These are phyloP conservation scores for Lamellibrachia columna DNA, from an alignment of 2,888 invertebrate species.

Conservation along the genomic window DNA sequence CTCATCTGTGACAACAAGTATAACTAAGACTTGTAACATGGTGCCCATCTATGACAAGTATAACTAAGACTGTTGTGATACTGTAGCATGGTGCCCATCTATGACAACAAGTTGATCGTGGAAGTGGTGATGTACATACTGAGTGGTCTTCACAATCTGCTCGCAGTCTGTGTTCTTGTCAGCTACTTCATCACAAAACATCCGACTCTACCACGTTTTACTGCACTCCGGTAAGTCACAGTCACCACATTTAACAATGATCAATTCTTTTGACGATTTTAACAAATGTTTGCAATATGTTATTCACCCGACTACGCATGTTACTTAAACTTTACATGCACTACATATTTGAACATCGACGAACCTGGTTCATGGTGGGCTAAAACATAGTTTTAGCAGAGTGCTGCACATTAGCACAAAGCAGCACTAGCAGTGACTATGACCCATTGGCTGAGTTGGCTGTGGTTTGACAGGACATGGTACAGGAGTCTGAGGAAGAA, in stretches of 20 bases:
- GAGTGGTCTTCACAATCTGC: conserved; percentile 58
- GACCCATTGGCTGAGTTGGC: not conserved
- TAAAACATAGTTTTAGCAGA: too few species aligned
- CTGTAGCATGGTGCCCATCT: conserved; percentile 33
- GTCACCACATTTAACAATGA: not conserved
- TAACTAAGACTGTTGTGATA: not conserved
- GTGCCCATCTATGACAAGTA: not conserved
- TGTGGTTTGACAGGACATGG: conserved; percentile 21
- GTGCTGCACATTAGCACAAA: too few species aligned
- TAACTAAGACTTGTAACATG: not conserved
- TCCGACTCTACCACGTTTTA: conserved; percentile 53
- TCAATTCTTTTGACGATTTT: too few species aligned
- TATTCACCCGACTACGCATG: too few species aligned
- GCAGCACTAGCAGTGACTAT: too few species aligned
- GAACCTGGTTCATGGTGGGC: too few species aligned
- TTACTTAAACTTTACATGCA: too few species aligned
- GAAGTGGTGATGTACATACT: conserved; percentile 46
- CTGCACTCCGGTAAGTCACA: not conserved
- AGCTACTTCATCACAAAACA: conserved; percentile 60
- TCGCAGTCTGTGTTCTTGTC: conserved; percentile 55
- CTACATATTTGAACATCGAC: too few species aligned
- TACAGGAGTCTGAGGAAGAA: conserved; percentile 19
- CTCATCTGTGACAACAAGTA: not conserved
- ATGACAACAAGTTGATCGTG: conserved; percentile 30
- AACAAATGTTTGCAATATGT: too few species aligned